Evolutionary conservation across 2,888 invertebrate genomes (phyloP).

Genomic region (Zaprionus obscuricornis): DNA sequence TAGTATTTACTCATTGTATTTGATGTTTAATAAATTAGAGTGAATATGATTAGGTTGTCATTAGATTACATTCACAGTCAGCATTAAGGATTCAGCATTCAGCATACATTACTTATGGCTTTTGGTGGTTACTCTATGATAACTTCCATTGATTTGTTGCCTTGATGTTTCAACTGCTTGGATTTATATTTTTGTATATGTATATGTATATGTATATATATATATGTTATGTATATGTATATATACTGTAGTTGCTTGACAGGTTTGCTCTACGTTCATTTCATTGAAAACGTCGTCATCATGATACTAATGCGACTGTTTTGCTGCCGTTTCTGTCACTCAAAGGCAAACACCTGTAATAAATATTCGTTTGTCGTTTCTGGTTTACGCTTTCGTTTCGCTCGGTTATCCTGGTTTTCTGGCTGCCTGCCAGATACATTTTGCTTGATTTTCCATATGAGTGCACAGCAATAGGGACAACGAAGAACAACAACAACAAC

Average conservation of each 20-base stretch:
- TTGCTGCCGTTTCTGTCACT: slow-evolving; percentile 59
- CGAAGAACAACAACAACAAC: not conserved
- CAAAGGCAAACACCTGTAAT: slow-evolving; percentile 77
- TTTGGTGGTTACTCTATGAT: slow-evolving; percentile 9
- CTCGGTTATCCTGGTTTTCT: slow-evolving; percentile 50
- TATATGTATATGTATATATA: too few species aligned
- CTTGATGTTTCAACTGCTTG: slow-evolving; percentile 4
- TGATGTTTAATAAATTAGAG: too few species aligned
- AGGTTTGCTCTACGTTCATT: slow-evolving; percentile 4
- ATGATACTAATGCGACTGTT: slow-evolving; percentile 46
- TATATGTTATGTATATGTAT: too few species aligned
- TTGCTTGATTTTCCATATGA: slow-evolving; percentile 72
- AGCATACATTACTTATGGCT: not conserved
- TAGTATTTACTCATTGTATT: too few species aligned
- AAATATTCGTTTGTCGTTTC: slow-evolving; percentile 75
- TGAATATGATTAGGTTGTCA: too few species aligned
- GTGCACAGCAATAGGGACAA: slow-evolving; percentile 42
- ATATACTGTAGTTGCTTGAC: slow-evolving; percentile 16
- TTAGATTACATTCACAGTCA: too few species aligned
- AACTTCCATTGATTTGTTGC: slow-evolving; percentile 36
- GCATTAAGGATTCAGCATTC: too few species aligned
- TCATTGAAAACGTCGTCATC: slow-evolving; percentile 24
- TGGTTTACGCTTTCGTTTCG: slow-evolving; percentile 36
- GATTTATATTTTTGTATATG: too few species aligned
- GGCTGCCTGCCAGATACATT: slow-evolving; percentile 70